Base-by-base conservation (phyloP, 2,888 invertebrate species). In the Harpalus rufipes region DNA sequence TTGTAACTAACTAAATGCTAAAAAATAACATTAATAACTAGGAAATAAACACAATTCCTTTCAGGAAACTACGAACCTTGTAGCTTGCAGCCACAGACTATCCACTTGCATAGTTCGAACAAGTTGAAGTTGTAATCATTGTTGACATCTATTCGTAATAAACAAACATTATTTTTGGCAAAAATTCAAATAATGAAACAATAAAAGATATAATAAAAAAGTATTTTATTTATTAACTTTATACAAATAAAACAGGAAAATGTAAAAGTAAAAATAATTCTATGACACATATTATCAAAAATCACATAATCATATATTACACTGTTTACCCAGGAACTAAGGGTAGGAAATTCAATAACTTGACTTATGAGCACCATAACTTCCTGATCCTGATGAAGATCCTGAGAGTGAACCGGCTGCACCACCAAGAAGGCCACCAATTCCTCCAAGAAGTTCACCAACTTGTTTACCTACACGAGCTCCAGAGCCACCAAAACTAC, bases 271-370 rank as follows among this genome's bases (percentile, higher is more conserved):
- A 68, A 81, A 63, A 81, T 41, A 65, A 65, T 81, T 68, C 56
- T 82, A 68, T 82, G 82, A 82, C 82, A 82, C 82, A 82, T 82
- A 14, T 58, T 18, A 72, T 58, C 51, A 51, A 82, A 59, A 44
- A 82, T 72, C 72, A 68, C 68, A 68, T 63, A 39, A 25, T 10
- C 25, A 41, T n/a, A 39, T 74, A 74, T 41, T 74, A 44, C 16
- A 74, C 21, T 74, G 41, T 41, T 16, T 74, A 74, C 41, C 21
- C 72, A 74, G 44, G 18, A 74, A 74, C 44, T 74, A 25, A 44
- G 72, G 18, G 44, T 44, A 44, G 72, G 72, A 74, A n/a, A 74
- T 16, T 74, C 8, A 83, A 41, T 83, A 83, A 76, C 74, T 74
- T n/a, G 83, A 74, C 32, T 83, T 83, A 41, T 39, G n/a, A 12